These are phyloP conservation scores for Fragum sueziense DNA, from an alignment of 2,888 invertebrate species.

Conservation along the genomic window DNA sequence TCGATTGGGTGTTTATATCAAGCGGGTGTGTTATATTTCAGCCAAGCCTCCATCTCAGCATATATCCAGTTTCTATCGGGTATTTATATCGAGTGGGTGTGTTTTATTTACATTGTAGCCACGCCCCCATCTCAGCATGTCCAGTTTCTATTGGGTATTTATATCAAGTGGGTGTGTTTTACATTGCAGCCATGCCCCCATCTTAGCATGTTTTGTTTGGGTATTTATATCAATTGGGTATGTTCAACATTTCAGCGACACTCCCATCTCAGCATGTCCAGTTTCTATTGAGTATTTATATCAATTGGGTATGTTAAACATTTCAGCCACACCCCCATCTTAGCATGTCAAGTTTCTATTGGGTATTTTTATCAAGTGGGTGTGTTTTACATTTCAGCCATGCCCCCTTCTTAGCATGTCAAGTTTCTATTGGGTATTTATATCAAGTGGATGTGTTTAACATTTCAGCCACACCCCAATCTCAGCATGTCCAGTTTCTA, in stretches of 20 bases:
- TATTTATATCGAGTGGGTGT: not conserved
- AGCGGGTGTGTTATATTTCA: too few species aligned
- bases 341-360: too few species aligned
- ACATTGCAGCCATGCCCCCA: slow-evolving; percentile 84
- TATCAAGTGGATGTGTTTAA: not conserved
- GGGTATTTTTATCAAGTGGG: too few species aligned
- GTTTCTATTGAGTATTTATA: slow-evolving; percentile 92
- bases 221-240: slow-evolving; percentile 83
- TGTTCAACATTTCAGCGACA: slow-evolving; percentile 57
- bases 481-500: slow-evolving; percentile 4
- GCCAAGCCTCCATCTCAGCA: too few species aligned
- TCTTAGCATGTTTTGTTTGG: slow-evolving; percentile 98
- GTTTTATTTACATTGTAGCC: slow-evolving; percentile 50
- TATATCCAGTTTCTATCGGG: too few species aligned
- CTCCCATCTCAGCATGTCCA: slow-evolving; percentile 96
- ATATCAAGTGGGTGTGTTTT: too few species aligned
- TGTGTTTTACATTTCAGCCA: slow-evolving; percentile 43
- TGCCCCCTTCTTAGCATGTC: slow-evolving; percentile 94
- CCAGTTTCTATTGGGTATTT: slow-evolving; percentile 97
- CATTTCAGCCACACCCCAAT: not conserved
- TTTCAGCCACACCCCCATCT: too few species aligned
- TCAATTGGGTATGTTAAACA: too few species aligned
- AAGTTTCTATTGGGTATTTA: slow-evolving; percentile 95
- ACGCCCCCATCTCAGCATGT: slow-evolving; percentile 94
- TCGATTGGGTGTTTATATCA: slow-evolving; percentile 91